A percentile compares a stretch with the other conserved stretches of the same genome.
Evolutionary conservation across 2,797 vertebrate genomes (phyloP).

Genomic region (Tokudaia tokunoshimensis): DNA sequence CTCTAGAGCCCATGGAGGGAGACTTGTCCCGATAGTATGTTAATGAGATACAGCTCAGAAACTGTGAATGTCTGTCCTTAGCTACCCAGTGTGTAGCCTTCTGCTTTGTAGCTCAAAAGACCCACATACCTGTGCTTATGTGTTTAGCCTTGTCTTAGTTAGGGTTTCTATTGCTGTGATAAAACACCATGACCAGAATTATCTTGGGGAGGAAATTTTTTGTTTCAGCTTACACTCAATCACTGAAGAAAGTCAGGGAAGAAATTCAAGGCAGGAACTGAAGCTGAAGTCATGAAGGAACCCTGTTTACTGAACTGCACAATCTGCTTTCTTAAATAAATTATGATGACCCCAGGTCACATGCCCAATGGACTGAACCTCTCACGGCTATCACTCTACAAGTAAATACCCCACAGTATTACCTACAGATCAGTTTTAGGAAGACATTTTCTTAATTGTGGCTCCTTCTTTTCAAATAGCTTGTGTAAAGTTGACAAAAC

Average conservation of each 20-base stretch:
- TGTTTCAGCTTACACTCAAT: not conserved
- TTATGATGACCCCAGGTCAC: not conserved
- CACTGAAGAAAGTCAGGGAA: not conserved
- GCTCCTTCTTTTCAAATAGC: not conserved
- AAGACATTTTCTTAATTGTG: not conserved
- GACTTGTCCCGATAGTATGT: not conserved
- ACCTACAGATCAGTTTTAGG: not conserved
- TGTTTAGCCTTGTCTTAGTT: not conserved
- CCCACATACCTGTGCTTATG: no score
- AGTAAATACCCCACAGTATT: not conserved
- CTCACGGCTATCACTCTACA: not conserved
- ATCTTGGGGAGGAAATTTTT: not conserved
- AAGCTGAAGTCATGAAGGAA: not conserved
- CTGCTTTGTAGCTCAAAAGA: not conserved
- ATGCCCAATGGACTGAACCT: not conserved
- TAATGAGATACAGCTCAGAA: not conserved
- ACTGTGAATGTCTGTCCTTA: not conserved
- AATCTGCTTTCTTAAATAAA: not conserved
- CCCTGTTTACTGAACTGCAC: not conserved
- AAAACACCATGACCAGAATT: not conserved
- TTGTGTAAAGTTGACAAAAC: not conserved
- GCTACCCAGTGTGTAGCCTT: not conserved
- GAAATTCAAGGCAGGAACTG: not conserved
- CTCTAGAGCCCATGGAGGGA: not conserved
- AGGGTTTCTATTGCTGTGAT: not conserved